A percentile compares a stretch with the other conserved stretches of the same genome.
phyloP scores from a whole-genome alignment of 2,113 vertebrate genomes.

The Pyrgilauda ruficollis region DNA sequence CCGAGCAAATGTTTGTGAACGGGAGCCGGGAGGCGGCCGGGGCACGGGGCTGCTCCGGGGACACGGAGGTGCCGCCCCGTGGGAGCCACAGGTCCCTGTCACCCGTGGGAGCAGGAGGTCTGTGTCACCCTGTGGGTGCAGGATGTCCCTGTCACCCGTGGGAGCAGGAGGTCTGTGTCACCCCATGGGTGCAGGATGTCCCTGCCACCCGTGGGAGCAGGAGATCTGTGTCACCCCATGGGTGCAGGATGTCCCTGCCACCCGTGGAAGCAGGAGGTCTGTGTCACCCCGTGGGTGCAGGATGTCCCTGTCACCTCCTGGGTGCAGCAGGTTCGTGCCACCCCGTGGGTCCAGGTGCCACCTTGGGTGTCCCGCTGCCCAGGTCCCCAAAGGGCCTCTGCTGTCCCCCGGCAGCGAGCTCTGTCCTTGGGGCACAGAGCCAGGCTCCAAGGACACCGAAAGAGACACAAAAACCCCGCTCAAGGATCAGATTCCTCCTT shows the following conservation, averaged over 20 bases:
- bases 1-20: conserved; percentile 14
- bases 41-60: not conserved
- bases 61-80: not conserved
- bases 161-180: too few relatives aligned
- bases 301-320: fast-evolving
- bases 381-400: not conserved
- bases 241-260: fast-evolving
- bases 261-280: fast-evolving
- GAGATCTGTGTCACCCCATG: not conserved
- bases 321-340: fast-evolving
- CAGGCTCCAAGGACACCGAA: not conserved
- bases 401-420: fast-evolving
- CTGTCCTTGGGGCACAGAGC: not conserved
- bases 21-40: not conserved
- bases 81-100: not conserved
- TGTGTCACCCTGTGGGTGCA: fast-evolving
- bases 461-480: not conserved
- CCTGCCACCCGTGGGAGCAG: fast-evolving
- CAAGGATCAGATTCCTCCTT: not conserved
- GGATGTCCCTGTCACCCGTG: not conserved
- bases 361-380: not conserved
- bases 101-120: fast-evolving
- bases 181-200: too few relatives aligned
- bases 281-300: fast-evolving
- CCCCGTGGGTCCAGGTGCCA: fast-evolving